Evolutionary conservation across 1,140 invertebrate genomes (phyloP).

Genomic region (Tachypleus tridentatus): DNA sequence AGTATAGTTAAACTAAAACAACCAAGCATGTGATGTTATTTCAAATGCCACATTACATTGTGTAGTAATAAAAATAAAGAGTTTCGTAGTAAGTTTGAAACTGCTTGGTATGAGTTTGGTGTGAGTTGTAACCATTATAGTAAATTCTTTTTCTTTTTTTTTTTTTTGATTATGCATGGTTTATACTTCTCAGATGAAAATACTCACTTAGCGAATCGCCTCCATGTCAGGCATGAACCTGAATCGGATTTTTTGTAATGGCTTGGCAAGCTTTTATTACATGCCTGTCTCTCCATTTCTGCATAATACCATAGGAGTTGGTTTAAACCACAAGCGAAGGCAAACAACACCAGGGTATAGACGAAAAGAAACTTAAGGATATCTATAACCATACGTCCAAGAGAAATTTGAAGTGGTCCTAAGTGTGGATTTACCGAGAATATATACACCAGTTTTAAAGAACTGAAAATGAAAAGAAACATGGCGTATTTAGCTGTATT

Average conservation of each 20-base stretch:
- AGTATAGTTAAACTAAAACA: too few relatives aligned
- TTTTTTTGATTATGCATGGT: too few relatives aligned
- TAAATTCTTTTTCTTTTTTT: too few relatives aligned
- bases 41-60: too few relatives aligned
- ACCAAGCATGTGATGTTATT: too few relatives aligned
- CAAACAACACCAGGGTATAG: slow-evolving; percentile 89
- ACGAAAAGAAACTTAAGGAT: slow-evolving; percentile 96
- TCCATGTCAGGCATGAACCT: slow-evolving; percentile 60
- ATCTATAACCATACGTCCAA: slow-evolving; percentile 95
- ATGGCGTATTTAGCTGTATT: background rate
- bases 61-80: too few relatives aligned
- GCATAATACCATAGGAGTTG: slow-evolving; percentile 91
- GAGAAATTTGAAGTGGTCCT: slow-evolving; percentile 91
- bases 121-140: too few relatives aligned
- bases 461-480: slow-evolving; percentile 38
- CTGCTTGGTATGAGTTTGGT: too few relatives aligned
- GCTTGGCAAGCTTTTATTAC: slow-evolving; percentile 35
- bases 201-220: slow-evolving; percentile 76
- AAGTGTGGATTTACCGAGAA: slow-evolving; percentile 97
- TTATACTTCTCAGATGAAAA: background rate
- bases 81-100: too few relatives aligned
- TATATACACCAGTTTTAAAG: slow-evolving; percentile 94
- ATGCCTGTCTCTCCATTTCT: slow-evolving; percentile 75
- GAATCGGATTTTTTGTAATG: slow-evolving; percentile 11
- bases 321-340: slow-evolving; percentile 87